Base-by-base conservation (phyloP, 2,113 vertebrate species). In the Phylloscopus trochiloides region DNA sequence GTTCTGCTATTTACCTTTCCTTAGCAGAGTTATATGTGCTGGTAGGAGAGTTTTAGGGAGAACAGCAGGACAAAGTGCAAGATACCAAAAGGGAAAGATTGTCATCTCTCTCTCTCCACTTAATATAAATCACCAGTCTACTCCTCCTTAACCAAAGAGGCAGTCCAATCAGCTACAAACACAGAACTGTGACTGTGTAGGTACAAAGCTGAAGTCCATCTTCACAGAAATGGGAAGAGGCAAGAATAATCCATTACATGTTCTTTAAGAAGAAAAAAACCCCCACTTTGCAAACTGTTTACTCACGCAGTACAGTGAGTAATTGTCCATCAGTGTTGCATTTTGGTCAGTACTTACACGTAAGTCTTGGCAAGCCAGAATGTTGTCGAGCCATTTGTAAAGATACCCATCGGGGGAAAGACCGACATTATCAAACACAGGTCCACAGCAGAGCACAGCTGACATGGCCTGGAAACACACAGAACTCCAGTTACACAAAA, bases 341-440 rank as follows among this genome's bases (percentile, higher is more conserved):
- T 94, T 67, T 73, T 63, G 62, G 8, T 50, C 57, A 90, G 40
- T 91, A 98, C 98, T 95, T 98, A 99, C 99, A 86, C 99, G 98
- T 93, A 99, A 96, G 97, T 99, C 99, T 81, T 99, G 99, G 92
- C 99, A 99, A 95, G 98, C 99, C 94, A 99, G 97, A 96, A 99
- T 99, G 94, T 99, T 99, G 98, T 99, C 99, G n/a, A 99, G 98
- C 99, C 99, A 99, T 94, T 99, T 99, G 96, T 99, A 99, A 14
- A 99, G 99, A 97, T 99, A 99, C 7, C 99, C 99, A 7, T 99
- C 99, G 15, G 99, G 98, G 28, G 99, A 99, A 73, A 99, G 99
- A 50, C 99, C 99, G 78, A 99, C 99, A 5, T 99, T 99, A 95
- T 99, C 99, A 96, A 99, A 99, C 22, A 99, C 99, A 7, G 99